A percentile compares a stretch with the other conserved stretches of the same genome.
Conservation (phyloP, 1,140 invertebrate species). For the Drosophila saltans region DNA sequence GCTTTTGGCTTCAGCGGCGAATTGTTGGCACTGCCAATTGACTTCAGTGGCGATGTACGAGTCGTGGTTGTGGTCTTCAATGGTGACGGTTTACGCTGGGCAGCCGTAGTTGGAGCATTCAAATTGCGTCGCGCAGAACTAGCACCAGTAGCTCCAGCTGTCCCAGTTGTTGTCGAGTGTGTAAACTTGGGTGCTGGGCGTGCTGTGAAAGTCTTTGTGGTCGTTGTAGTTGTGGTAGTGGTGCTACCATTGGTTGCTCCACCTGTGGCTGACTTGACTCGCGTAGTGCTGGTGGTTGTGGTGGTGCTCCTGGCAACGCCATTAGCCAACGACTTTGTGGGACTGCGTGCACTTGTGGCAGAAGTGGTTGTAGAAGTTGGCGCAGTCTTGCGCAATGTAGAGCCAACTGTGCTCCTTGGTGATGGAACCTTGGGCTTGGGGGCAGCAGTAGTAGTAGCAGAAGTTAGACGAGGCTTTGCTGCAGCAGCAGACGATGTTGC, state of each 20-base stretch:
- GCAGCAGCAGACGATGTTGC: conserved; percentile 13
- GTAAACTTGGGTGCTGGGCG: conserved; percentile 75
- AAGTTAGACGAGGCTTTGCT: conserved; percentile 36
- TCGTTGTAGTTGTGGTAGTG: conserved; percentile 59
- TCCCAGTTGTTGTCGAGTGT: conserved; percentile 38
- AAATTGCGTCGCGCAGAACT: conserved; percentile 41
- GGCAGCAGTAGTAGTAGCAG: conserved; percentile 18
- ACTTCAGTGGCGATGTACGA: conserved; percentile 25
- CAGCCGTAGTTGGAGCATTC: conserved; percentile 10
- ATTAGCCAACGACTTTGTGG: conserved; percentile 61
- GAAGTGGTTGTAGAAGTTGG: conserved; percentile 21
- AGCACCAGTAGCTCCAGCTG: conserved; percentile 16
- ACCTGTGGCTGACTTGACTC: conserved; percentile 41
- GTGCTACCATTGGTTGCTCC: conserved; percentile 15
- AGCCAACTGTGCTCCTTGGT: conserved; percentile 53
- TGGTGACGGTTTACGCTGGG: conserved; percentile 54
- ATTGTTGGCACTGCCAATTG: conserved; percentile 19
- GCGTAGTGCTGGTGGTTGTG: conserved; percentile 39
- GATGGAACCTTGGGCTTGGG: conserved; percentile 64
- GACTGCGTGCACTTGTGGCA: conserved; percentile 56
- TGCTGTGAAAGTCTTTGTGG: conserved; percentile 74
- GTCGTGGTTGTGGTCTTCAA: conserved; percentile 38
- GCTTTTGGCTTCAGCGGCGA: conserved; percentile 66
- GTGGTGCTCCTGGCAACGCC: conserved; percentile 46
- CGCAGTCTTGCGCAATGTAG: conserved; percentile 58